A percentile compares a stretch with the other conserved stretches of the same genome.
phyloP scores from a whole-genome alignment of 1,140 invertebrate species.

The Bombus cullumanus region DNA sequence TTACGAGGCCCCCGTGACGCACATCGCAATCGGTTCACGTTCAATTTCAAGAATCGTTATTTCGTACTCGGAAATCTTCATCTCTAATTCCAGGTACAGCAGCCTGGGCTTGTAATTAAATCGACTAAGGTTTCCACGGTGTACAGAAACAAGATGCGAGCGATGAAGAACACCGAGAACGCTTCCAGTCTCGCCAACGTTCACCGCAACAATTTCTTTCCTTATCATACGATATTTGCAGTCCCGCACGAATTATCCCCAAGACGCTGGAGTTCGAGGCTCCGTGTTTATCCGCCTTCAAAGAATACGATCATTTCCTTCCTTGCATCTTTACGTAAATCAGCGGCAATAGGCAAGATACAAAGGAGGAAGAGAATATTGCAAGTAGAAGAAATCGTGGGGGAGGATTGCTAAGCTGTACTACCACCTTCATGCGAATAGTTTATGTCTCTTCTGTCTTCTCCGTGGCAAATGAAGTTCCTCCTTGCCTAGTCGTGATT shows the following conservation, averaged over 20 bases:
- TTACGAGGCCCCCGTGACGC: neutral
- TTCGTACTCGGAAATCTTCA: neutral
- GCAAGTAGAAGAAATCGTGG: slow-evolving; percentile 5
- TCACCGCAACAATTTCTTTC: neutral
- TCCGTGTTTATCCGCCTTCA: neutral
- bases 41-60: neutral
- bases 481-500: neutral
- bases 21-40: neutral
- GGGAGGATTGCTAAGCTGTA: neutral
- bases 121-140: neutral
- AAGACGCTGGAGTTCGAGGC: neutral
- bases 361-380: neutral
- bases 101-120: neutral
- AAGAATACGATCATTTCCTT: neutral
- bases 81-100: neutral
- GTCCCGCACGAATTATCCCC: neutral
- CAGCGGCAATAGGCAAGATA: neutral
- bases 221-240: neutral
- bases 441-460: neutral
- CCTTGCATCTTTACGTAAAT: slow-evolving; percentile 3
- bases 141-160: too few species aligned
- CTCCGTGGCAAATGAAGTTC: slow-evolving; percentile 5
- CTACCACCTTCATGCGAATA: neutral
- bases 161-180: neutral
- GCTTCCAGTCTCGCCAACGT: neutral